phyloP scores from a whole-genome alignment of 2,888 invertebrate genomes.

The Mythimna ferrago region DNA sequence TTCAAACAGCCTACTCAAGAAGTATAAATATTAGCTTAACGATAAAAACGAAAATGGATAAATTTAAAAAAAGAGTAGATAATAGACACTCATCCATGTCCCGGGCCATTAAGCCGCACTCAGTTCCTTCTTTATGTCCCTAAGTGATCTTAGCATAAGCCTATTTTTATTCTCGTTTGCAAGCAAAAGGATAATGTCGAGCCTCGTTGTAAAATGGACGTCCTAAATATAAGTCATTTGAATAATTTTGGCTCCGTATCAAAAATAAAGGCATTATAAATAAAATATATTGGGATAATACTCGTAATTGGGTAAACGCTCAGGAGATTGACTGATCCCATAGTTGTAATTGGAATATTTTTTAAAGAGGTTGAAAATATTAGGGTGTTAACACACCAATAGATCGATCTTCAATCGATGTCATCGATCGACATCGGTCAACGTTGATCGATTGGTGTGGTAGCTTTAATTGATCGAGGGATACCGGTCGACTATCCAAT shows the following conservation, averaged over 20 bases:
- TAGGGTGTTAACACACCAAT: no score
- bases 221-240: slow-evolving; percentile 8
- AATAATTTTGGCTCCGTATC: slow-evolving; percentile 1
- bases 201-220: slow-evolving; percentile 19
- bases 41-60: neutral
- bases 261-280: neutral
- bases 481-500: no score
- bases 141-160: slow-evolving; percentile 40
- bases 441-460: no score
- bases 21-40: neutral
- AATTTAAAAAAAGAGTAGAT: slow-evolving; percentile 9
- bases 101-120: slow-evolving; percentile 18
- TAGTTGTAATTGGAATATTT: no score
- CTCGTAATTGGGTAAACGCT: no score
- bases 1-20: no score
- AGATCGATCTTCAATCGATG: no score
- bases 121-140: slow-evolving; percentile 18
- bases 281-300: neutral
- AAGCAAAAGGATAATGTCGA: slow-evolving; percentile 19
- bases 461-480: no score
- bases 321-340: no score
- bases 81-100: slow-evolving; percentile 10
- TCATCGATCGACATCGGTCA: no score
- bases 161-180: slow-evolving; percentile 47
- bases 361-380: no score